Percentiles rank a stretch among this genome's conserved stretches.
Evolutionary conservation across 2,888 invertebrate species (phyloP).

Genomic region (Automeris io): DNA sequence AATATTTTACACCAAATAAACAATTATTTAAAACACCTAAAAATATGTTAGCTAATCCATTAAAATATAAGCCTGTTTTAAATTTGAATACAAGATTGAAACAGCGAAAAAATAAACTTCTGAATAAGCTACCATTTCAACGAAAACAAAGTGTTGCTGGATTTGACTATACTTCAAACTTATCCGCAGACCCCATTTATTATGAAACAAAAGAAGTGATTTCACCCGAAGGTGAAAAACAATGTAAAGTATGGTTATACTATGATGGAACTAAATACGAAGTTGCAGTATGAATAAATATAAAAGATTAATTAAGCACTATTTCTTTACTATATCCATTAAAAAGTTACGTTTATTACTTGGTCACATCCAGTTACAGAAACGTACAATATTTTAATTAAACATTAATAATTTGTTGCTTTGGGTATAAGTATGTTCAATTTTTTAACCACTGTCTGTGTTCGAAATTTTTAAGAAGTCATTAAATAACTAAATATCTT

Average conservation of each 20-base stretch:
- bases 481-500: too few species aligned
- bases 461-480: too few species aligned
- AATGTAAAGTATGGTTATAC: conserved; percentile 52
- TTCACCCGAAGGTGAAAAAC: conserved; percentile 31
- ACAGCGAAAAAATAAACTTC: conserved; percentile 14
- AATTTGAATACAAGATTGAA: conserved; percentile 14
- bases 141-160: conserved; percentile 14
- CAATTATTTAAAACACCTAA: neutral
- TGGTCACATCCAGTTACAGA: too few species aligned
- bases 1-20: neutral
- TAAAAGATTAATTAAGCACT: too few species aligned
- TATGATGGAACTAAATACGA: conserved; percentile 54
- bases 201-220: conserved; percentile 34
- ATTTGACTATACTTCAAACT: conserved; percentile 8
- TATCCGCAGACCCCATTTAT: conserved; percentile 23
- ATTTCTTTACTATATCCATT: too few species aligned
- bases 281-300: conserved; percentile 22
- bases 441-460: too few species aligned
- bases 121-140: conserved; percentile 14
- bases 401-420: too few species aligned
- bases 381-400: too few species aligned
- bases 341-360: too few species aligned
- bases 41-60: neutral
- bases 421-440: too few species aligned
- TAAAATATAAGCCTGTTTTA: neutral